phyloP scores from a whole-genome alignment of 1,140 invertebrate genomes.

The Pseudomyrmex gracilis region DNA sequence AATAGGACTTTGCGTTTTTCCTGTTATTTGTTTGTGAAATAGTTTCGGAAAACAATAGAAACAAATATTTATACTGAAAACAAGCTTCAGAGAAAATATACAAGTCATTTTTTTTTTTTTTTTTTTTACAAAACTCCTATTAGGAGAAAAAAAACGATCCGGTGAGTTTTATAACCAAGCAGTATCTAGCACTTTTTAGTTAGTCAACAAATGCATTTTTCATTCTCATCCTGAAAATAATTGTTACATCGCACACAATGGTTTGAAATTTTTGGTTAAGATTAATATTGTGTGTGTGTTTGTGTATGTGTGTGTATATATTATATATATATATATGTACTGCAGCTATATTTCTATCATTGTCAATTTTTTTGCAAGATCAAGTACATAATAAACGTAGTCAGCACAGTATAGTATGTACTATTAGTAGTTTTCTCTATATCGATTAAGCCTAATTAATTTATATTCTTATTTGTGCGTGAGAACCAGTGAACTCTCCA shows the following conservation, averaged over 20 bases:
- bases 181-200: background rate
- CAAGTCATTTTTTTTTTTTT: no score
- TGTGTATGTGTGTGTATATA: no score
- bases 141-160: background rate
- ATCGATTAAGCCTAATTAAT: constrained; percentile 26
- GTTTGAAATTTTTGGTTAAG: background rate
- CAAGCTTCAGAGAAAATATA: no score
- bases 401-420: constrained; percentile 3
- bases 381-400: constrained; percentile 21
- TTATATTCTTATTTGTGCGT: constrained; percentile 14
- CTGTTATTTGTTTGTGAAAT: background rate
- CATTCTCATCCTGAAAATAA: constrained; percentile 12
- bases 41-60: constrained; percentile 24
- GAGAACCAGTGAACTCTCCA: no score
- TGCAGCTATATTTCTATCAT: constrained; percentile 1
- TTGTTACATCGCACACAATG: constrained; percentile 10
- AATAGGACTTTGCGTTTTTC: background rate
- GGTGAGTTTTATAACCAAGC: background rate
- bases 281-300: background rate
- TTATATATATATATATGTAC: background rate
- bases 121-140: no score
- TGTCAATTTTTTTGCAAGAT: constrained; percentile 39
- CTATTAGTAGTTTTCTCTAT: constrained; percentile 15
- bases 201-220: background rate
- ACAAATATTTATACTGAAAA: constrained; percentile 5